These are phyloP conservation scores for Cephus sareptanus DNA, from an alignment of 2,888 invertebrate species.

Conservation along the genomic window DNA sequence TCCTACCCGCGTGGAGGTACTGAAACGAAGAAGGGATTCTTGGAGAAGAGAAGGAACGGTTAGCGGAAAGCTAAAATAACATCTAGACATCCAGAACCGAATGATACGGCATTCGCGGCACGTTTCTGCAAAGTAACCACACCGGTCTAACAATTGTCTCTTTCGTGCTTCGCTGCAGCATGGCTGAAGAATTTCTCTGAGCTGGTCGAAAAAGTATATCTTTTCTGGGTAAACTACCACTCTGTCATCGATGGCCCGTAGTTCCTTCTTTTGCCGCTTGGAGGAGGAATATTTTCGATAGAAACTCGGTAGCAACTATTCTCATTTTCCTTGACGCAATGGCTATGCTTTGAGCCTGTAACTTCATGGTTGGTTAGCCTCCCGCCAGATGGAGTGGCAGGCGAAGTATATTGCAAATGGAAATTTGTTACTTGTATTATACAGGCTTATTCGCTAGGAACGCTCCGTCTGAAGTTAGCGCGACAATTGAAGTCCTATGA, in stretches of 20 bases:
- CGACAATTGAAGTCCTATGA: no score
- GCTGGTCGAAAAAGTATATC: neutral
- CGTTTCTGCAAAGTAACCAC: slow-evolving; percentile 23
- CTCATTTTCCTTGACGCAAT: neutral
- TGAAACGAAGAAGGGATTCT: slow-evolving; percentile 15
- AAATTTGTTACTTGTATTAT: neutral
- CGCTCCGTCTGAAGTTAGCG: no score
- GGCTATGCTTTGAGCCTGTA: neutral
- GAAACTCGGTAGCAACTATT: neutral
- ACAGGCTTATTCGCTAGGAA: no score
- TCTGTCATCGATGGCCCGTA: neutral
- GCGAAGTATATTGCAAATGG: neutral
- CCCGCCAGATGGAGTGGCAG: neutral
- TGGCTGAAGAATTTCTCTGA: neutral
- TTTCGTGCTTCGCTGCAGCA: neutral
- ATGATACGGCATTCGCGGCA: slow-evolving; percentile 25
- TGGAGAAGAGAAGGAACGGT: slow-evolving; percentile 19
- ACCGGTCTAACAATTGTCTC: neutral
- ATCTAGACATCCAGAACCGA: slow-evolving; percentile 18
- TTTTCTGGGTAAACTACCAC: neutral
- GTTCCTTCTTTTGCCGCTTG: neutral
- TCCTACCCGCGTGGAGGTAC: neutral
- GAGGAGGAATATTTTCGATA: neutral
- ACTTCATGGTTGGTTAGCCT: neutral
- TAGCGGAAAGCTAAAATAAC: slow-evolving; percentile 25